Evolutionary conservation across 2,113 vertebrate species (phyloP).

Genomic region (Pseudorhombus dupliciocellatus): DNA sequence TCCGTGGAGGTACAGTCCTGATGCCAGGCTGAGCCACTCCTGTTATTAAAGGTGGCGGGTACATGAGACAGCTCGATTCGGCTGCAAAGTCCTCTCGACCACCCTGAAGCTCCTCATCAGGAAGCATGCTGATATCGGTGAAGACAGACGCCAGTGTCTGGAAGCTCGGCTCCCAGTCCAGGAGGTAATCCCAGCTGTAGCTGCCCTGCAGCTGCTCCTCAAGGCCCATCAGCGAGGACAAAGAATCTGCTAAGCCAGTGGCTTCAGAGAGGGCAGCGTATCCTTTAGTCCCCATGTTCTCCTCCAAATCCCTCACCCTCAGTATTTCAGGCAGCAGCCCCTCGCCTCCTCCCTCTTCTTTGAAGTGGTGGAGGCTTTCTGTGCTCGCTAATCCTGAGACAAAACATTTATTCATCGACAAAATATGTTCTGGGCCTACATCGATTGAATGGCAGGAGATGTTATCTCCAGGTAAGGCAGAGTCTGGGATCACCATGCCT

Average conservation of each 20-base stretch:
- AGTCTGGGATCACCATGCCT: constrained; percentile 77
- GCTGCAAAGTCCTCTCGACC: constrained; percentile 66
- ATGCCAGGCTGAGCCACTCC: constrained; percentile 88
- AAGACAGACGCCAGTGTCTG: constrained; percentile 89
- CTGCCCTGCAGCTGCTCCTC: constrained; percentile 69
- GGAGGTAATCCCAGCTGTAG: constrained; percentile 82
- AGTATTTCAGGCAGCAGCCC: constrained; percentile 67
- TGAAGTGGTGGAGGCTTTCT: constrained; percentile 76
- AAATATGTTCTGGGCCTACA: constrained; percentile 50
- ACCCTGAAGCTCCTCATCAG: constrained; percentile 82
- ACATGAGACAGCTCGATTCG: constrained; percentile 80
- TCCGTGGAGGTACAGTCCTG: constrained; percentile 85
- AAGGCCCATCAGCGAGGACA: constrained; percentile 68
- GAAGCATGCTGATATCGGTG: constrained; percentile 87
- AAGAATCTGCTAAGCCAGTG: constrained; percentile 65
- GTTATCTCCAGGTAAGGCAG: constrained; percentile 81
- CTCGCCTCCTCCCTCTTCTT: constrained; percentile 77
- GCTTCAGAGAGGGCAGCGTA: constrained; percentile 64
- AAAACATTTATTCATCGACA: constrained; percentile 51
- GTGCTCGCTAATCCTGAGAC: constrained; percentile 65
- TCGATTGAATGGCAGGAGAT: constrained; percentile 83
- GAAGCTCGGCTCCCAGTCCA: constrained; percentile 90
- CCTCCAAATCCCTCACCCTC: constrained; percentile 67
- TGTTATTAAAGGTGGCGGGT: constrained; percentile 90
- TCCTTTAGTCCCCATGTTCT: constrained; percentile 70